A percentile compares a stretch with the other conserved stretches of the same genome.
phyloP scores from a whole-genome alignment of 2,113 vertebrate genomes.

The Syngnathus floridae region DNA sequence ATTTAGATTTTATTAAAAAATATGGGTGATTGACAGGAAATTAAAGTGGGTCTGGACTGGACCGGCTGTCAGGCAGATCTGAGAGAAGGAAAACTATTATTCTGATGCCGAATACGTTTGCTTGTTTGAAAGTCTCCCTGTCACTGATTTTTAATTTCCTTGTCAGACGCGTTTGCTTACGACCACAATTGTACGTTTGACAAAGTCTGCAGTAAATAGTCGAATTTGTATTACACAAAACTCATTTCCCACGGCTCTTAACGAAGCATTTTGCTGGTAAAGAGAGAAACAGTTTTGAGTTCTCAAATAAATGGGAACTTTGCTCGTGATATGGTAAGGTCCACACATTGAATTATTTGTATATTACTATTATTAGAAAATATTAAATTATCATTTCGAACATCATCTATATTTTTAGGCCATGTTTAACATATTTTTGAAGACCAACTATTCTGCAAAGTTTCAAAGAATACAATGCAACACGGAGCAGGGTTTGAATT shows the following conservation, averaged over 20 bases:
- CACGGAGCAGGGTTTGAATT: not conserved
- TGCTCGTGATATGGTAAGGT: too few relatives aligned
- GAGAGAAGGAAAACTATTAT: constrained; percentile 17
- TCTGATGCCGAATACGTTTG: constrained; percentile 27
- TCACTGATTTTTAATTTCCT: constrained; percentile 23
- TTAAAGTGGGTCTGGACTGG: constrained; percentile 43
- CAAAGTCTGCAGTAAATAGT: not conserved
- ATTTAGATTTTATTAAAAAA: constrained; percentile 58
- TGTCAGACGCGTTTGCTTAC: constrained; percentile 7
- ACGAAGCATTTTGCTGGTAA: not conserved
- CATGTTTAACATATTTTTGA: not conserved
- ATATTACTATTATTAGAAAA: too few relatives aligned
- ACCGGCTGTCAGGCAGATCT: constrained; percentile 22
- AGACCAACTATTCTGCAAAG: not conserved
- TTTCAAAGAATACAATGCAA: not conserved
- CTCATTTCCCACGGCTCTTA: not conserved
- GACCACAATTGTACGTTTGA: constrained; percentile 14
- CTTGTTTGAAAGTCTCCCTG: constrained; percentile 34
- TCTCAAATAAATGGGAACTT: not conserved
- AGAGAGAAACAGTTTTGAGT: not conserved
- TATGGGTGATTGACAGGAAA: constrained; percentile 58
- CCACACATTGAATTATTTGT: too few relatives aligned
- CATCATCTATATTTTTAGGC: not conserved
- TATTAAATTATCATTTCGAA: not conserved
- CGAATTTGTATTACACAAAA: not conserved